Evolutionary conservation across 92 coral and sea anemone species (phyloP).

Genomic region (Galaxea fascicularis): DNA sequence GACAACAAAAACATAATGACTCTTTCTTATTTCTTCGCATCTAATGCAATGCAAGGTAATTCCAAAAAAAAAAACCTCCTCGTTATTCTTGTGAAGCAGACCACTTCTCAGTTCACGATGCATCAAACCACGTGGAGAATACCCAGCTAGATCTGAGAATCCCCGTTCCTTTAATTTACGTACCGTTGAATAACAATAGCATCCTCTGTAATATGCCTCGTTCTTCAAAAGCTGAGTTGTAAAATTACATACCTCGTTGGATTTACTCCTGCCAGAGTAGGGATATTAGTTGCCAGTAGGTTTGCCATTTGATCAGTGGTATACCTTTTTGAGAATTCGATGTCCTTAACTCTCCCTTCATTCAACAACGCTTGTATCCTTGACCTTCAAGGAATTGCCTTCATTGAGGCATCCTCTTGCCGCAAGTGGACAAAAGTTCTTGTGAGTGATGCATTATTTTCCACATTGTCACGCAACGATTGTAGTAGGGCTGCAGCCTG

Average conservation of each 20-base stretch:
- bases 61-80: too few relatives aligned
- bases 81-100: too few relatives aligned
- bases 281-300: constrained; percentile 26
- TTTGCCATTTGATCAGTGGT: constrained; percentile 16
- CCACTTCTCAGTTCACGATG: too few relatives aligned
- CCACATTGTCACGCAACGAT: constrained; percentile 22
- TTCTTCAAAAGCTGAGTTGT: too few relatives aligned
- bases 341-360: constrained; percentile 9
- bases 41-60: too few relatives aligned
- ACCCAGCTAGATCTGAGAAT: too few relatives aligned
- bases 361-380: not conserved
- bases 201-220: too few relatives aligned
- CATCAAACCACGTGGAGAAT: too few relatives aligned
- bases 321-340: constrained; percentile 22
- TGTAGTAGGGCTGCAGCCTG: constrained; percentile 35
- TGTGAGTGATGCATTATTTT: not conserved
- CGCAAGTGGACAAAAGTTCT: constrained; percentile 32
- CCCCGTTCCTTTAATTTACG: too few relatives aligned
- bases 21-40: too few relatives aligned
- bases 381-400: constrained; percentile 29
- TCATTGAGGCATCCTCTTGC: constrained; percentile 27
- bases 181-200: too few relatives aligned
- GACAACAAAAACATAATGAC: too few relatives aligned
- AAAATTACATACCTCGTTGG: constrained; percentile 15
- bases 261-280: constrained; percentile 7